Evolutionary conservation across 2,888 invertebrate species (phyloP), one percentile per base, ranked within the genome.

Genomic region (Amblyteles armatorius): DNA sequence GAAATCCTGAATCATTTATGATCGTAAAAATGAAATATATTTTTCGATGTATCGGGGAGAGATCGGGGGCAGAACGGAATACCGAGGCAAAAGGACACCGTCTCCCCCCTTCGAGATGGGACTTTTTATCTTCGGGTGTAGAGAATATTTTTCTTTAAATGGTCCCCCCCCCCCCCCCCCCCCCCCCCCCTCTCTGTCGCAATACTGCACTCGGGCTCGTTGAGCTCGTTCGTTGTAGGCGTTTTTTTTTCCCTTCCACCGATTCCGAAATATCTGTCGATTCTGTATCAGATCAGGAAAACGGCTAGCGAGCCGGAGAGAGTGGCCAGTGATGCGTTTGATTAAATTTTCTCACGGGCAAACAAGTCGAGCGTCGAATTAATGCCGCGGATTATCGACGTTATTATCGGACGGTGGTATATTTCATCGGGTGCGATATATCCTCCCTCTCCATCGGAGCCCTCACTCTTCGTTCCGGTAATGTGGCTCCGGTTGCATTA

Each of bases 1-100:
- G 78, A 63, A 65, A 26, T 60, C 57, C 67, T 79, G 76, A 79
- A 85, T 85, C 82, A 72, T 79, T 82, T 76, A 79, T 72, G 71
- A 57, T 50, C 79, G n/a, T 57, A 85, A 76, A 71, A 63, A 78
- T 80, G 63, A 76, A 63, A 81, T 77, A 55, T 68, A 84, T 73
- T 67, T 71, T 57, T 57, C 57, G 57, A 57, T 57, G 22, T 57
- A 57, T 26, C 44, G 44, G 5, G 44, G 44, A 16, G 13, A 3
- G 44, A 48, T 4, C 3, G 44, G 44, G 44, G 44, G 44, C 44
- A 48, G 3, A 48, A 48, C 16, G 44, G 44, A 16, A 16, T 1
- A 48, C 3, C 44, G 44, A 4, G 44, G 44, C 44, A 4, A 48
- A 48, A 48, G 13, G 44, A 4, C 13, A 13, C 13, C 0, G 44